Evolutionary conservation across 2,888 invertebrate species (phyloP), one percentile per base, ranked within the genome.

Genomic region (Pelosia muscerda): DNA sequence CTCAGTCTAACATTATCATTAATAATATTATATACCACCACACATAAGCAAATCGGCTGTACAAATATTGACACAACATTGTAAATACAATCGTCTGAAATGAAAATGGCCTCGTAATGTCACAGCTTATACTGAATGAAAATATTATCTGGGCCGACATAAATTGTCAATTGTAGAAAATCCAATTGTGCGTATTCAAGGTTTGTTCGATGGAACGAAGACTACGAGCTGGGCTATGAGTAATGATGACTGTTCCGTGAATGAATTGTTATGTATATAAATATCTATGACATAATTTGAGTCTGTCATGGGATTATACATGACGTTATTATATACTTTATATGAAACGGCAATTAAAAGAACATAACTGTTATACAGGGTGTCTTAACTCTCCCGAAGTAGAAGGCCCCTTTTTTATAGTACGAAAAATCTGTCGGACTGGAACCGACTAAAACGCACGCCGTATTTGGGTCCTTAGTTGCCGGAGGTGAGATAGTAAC

Each of bases 1-100:
- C 23, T 58, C 25, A 57, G 11, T 22, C 49, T n/a, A 25, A 34
- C 22, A 13, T 26, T 19, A 63, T 34, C 53, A 75, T 57, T 55
- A 62, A 64, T 55, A 10, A 25, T 38, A 65, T 57, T 57, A 63
- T 67, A 2, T 65, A 22, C 63, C 71, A 65, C 62, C 63, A 71
- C 31, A 76, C 49, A 13, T 75, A 63, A 58, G 31, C 54, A 58
- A 73, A 74, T 81, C 78, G 77, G 73, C 72, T 79, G 67, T 78
- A 76, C 79, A 72, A 79, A 82, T 84, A 84, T 87, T 83, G 78
- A 79, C 78, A 80, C 75, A 79, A 82, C 78, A 86, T 81, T 83
- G 84, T 72, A 67, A 71, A 58, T 22, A 28, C 75, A 78, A 77
- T 75, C 77, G 72, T 31, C 64, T 73, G 71, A 74, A 83, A 81